Conservation (phyloP, 2,113 vertebrate genomes). For the Alligator sinensis region DNA sequence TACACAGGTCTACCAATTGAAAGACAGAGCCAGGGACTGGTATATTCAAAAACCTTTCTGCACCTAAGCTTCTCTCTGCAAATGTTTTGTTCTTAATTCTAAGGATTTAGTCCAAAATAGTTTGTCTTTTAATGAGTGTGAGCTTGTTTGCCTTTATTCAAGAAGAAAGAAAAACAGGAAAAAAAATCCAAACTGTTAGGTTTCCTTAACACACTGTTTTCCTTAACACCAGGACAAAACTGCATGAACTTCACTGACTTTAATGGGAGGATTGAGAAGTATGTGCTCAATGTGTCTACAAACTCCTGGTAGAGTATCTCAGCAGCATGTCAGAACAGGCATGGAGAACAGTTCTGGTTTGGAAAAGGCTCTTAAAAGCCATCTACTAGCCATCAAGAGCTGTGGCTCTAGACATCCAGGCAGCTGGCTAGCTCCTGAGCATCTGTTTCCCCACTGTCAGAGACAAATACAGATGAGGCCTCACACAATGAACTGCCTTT, state of each 20-base stretch:
- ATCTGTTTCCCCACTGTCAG: neutral
- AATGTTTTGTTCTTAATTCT: neutral
- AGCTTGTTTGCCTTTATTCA: neutral
- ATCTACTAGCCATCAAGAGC: neutral
- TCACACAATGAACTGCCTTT: rapidly evolving
- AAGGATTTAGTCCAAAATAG: neutral
- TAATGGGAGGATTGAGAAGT: neutral
- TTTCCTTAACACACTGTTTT: neutral
- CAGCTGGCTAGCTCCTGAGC: neutral
- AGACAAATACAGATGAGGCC: rapidly evolving
- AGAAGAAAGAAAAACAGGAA: rapidly evolving
- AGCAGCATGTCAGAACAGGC: neutral
- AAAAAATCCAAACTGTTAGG: neutral
- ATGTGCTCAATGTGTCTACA: rapidly evolving
- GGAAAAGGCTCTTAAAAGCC: neutral
- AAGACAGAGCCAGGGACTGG: neutral
- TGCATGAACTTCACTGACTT: neutral
- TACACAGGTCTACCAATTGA: neutral
- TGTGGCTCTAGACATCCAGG: rapidly evolving
- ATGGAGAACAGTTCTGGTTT: neutral
- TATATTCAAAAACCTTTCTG: neutral
- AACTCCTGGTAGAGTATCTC: neutral
- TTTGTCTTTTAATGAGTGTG: neutral
- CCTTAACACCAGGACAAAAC: neutral
- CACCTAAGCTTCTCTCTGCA: neutral